Base-by-base conservation (phyloP, 2,113 vertebrate genomes). In the Chionis minor region DNA sequence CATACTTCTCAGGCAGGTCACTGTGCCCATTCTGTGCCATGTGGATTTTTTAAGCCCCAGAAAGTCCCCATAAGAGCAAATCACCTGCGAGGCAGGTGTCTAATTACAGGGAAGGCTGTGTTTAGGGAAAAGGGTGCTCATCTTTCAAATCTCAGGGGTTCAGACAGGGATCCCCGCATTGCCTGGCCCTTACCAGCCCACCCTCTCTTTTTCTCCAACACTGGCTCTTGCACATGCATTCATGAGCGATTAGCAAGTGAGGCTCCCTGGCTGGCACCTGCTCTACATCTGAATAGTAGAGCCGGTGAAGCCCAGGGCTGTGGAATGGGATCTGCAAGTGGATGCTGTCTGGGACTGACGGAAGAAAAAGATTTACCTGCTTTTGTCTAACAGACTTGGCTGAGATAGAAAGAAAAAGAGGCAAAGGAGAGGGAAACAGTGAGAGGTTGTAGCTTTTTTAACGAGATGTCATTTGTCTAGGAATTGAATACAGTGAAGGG, bases 331-430 rank as follows among this genome's bases (percentile, higher is more conserved):
- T 94, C 91, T 91, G 74, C 90, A 96, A 95, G 89, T 93, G 91
- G 81, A 97, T 95, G 84, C 40, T 77, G 97, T 96, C 96, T 97
- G 93, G 70, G 51, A 44, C 74, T 23, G 73, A 73, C 44, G 92
- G 97, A 97, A 97, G 95, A 91, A 96, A 95, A 89, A 88, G 91
- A 96, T 97, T 96, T 96, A 63, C 85, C 51, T 80, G 92, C 94
- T 91, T 96, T 97, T 97, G 94, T 94, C 81, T 91, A 38, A 18
- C 77, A 65, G 24, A 18, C 55, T 55, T 40, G n/a, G 49, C 61
- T 72, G 67, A 80, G 65, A 5, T 54, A 62, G 73, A 70, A 87
- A 92, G 51, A 89, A 63, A 70, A 66, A 58, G 55, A 88, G 42
- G 92, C 78, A 94, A 94, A 91, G 56, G 62, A 85, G 62, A 70